Base-by-base conservation (phyloP, 2,888 invertebrate species). In the Rotaria sp. region DNA sequence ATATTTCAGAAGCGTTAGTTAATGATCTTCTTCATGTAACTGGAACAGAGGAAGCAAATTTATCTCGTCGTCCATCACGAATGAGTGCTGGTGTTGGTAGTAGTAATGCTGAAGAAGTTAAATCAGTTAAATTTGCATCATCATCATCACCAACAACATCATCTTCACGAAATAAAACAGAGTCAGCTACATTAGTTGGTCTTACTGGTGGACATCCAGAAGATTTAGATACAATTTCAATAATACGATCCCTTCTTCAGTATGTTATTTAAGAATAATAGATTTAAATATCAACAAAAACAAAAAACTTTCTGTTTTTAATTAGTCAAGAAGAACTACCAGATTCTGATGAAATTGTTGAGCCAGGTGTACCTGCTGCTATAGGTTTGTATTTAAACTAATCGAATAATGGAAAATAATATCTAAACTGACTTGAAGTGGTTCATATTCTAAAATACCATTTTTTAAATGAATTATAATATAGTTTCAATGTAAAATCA, bases 261-360 rank as follows among this genome's bases (percentile, higher is more conserved):
- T 80, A 67, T 35, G 21, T 67, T 18, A 21, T 35, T 67, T 38
- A 35, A 5, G 7, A 52, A 24, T 52, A 24, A 52, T 3, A 52
- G 2, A 7, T 15, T 15, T n/a, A n/a, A 50, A 50, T 15, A 50
- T 15, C 3, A 15, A 15, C 3, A 50, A 15, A 50, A n/a, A 57
- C 24, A 57, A 26, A 57, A 59, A 3, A 11, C 15, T 30, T 59
- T 15, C 30, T 5, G 21, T 74, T 38, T 35, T 35, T 1, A 24
- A 24, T 10, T 45, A 80, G 80, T 7, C 26, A 41, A 45, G n/a
- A 26, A n/a, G n/a, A 5, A 26, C 10, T 26, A 80, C 3, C 8
- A 80, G 80, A 45, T 45, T 80, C 80, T 11, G 80, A 80, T 45
- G 80, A 80, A 80, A n/a, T 80, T 45, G 45, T 80, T 5, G 80